Percentiles rank a stretch among this genome's conserved stretches.
phyloP scores from a whole-genome alignment of 1,140 invertebrate genomes.

The Ectropis grisescens region DNA sequence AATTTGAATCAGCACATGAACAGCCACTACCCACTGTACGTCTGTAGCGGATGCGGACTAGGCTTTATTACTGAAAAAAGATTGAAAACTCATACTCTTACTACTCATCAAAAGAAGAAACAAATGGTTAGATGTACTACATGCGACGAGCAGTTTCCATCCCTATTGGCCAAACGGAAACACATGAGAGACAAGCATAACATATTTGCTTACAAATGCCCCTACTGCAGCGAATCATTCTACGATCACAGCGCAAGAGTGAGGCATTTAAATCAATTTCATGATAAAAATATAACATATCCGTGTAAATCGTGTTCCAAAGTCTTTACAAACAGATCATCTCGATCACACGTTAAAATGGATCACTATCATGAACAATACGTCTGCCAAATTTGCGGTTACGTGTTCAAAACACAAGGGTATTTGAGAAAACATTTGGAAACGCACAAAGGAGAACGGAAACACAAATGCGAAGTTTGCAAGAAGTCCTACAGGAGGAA shows the following conservation, averaged over 20 bases:
- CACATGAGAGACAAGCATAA: slow-evolving; percentile 41
- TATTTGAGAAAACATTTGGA: slow-evolving; percentile 47
- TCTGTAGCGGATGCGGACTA: slow-evolving; percentile 57
- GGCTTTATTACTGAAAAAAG: slow-evolving; percentile 36
- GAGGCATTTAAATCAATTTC: slow-evolving; percentile 55
- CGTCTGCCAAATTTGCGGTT: slow-evolving; percentile 48
- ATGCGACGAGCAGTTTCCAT: slow-evolving; percentile 42
- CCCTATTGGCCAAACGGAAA: slow-evolving; percentile 23
- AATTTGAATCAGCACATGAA: slow-evolving; percentile 58
- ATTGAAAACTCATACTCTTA: slow-evolving; percentile 24
- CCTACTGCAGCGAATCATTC: slow-evolving; percentile 66
- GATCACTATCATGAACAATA: slow-evolving; percentile 56
- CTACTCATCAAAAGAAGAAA: too few species aligned
- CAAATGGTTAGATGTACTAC: slow-evolving; percentile 50
- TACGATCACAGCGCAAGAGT: slow-evolving; percentile 55
- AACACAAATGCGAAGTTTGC: slow-evolving; percentile 26
- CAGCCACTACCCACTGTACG: slow-evolving; percentile 50
- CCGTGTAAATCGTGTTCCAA: slow-evolving; percentile 49
- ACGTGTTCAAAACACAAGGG: slow-evolving; percentile 41
- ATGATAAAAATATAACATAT: slow-evolving; percentile 46
- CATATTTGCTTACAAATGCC: slow-evolving; percentile 43
- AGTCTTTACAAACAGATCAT: slow-evolving; percentile 44
- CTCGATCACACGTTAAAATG: slow-evolving; percentile 49
- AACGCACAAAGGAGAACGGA: slow-evolving; percentile 69
- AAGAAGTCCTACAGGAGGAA: slow-evolving; percentile 33